These are phyloP conservation scores for Lates japonicus DNA, from an alignment of 2,797 vertebrate species.

Conservation along the genomic window DNA sequence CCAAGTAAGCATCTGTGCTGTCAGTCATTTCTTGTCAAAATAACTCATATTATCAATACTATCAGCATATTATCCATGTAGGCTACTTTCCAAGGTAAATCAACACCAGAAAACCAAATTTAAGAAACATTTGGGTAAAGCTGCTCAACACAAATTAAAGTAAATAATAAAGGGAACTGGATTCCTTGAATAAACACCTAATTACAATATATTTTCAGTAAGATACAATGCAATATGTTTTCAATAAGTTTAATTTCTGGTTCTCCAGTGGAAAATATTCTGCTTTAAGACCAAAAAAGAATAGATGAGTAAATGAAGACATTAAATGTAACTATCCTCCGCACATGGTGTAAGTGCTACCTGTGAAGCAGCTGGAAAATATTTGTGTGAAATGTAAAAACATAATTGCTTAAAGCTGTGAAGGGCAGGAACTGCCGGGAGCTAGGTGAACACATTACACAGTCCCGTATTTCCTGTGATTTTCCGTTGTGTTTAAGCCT, in stretches of 20 bases:
- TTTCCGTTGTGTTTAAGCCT: conserved; percentile 53
- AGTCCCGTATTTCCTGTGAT: conserved; percentile 62
- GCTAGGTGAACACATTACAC: conserved; percentile 48
- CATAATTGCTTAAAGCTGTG: conserved; percentile 80
- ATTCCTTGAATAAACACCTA: background rate
- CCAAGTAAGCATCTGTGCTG: background rate
- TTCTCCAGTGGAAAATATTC: background rate
- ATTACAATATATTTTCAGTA: background rate
- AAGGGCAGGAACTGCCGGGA: conserved; percentile 58
- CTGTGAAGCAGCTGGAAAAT: conserved; percentile 74
- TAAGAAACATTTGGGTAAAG: background rate
- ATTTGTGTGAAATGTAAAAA: conserved; percentile 75
- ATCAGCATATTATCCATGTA: background rate
- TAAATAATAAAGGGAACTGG: background rate
- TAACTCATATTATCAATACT: background rate
- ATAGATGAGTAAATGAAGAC: background rate
- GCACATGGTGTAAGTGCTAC: conserved; percentile 42
- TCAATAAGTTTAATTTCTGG: background rate
- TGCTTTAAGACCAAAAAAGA: background rate
- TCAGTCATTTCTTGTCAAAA: background rate
- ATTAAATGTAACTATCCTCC: conserved; percentile 14
- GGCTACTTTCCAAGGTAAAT: background rate
- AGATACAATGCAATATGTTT: background rate
- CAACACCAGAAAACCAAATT: background rate
- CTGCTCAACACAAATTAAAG: too few relatives aligned